Percentiles rank a stretch among this genome's conserved stretches.
Conservation (phyloP, 2,888 invertebrate species). For the Phasia obesa region DNA sequence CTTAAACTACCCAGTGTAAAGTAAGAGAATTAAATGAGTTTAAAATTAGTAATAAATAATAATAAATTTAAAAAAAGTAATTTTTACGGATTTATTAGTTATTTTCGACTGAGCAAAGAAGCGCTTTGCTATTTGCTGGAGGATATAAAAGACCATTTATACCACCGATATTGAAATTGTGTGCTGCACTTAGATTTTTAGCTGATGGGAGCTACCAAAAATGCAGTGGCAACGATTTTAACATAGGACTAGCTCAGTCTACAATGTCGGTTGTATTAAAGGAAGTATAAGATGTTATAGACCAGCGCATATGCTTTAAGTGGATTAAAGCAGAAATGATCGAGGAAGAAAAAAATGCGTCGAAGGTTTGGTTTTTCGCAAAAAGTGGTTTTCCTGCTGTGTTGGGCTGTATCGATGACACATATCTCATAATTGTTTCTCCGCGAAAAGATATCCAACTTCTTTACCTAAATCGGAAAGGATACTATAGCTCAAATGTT, state of each 20-base stretch:
- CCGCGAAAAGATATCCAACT: too few relatives aligned
- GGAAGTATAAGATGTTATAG: too few relatives aligned
- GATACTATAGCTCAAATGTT: too few relatives aligned
- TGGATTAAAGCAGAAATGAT: not conserved
- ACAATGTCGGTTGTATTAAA: not conserved
- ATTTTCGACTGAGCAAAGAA: not conserved
- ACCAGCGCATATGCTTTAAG: not conserved
- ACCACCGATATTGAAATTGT: not conserved
- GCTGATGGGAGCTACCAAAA: not conserved
- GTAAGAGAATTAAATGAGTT: too few relatives aligned
- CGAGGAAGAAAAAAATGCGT: too few relatives aligned
- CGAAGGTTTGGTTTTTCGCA: slow-evolving; percentile 13
- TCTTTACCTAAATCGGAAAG: too few relatives aligned
- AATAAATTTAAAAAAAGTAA: too few relatives aligned
- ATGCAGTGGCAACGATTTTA: not conserved
- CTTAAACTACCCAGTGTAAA: too few relatives aligned
- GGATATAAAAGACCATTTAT: not conserved
- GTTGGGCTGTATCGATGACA: slow-evolving; percentile 5
- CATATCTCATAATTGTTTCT: too few relatives aligned
- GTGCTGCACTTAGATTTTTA: not conserved
- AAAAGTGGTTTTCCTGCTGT: slow-evolving; percentile 16
- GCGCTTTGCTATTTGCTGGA: slow-evolving; percentile 3
- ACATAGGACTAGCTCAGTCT: not conserved
- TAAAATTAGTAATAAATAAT: too few relatives aligned
- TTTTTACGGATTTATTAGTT: too few relatives aligned